Base-by-base conservation (phyloP, 2,113 vertebrate species). In the Saccopteryx leptura region DNA sequence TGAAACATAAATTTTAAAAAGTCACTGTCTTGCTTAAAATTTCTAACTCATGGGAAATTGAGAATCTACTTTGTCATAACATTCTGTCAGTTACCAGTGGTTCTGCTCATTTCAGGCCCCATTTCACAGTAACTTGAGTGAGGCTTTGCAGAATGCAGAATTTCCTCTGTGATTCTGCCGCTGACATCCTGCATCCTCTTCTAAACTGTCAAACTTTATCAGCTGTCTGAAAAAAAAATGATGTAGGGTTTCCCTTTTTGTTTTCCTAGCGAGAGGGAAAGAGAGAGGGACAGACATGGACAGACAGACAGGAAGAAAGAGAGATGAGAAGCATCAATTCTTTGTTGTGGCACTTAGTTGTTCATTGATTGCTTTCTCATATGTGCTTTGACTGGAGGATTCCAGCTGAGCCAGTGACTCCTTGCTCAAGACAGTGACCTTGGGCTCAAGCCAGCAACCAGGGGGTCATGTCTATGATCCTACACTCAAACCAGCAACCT, bases 151-250 rank as follows among this genome's bases (percentile, higher is more conserved):
- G 65, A 71, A 74, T 26, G 33, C 65, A 87, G 75, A 82, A 69
- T 50, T 78, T 92, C 50, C 78, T 58, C 21, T 61, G 7, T 58
- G 65, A 65, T 60, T 69, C 56, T 89, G 86, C 50, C 33, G 24
- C 61, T 50, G 68, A 95, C 86, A 74, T 48, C 69, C n/a, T 46
- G 24, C 54, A 71, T 87, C 92, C 61, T 63, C 69, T 87, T 96
- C 31, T 9, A 75, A 91, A 60, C 78, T 94, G 82, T 96, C 89
- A 96, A 60, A 72, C 33, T 28, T 89, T 88, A 97, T 93, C 92
- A 79, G 90, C 74, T 79, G 23, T 81, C 90, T 89, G 72, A 69
- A 71, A 86, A 52, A 26, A n/a, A 56, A 90, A 93, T 79, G 86
- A 24, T 66, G 60, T 14, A 12, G 52, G 65, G 58, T 39, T 39